phyloP scores from a whole-genome alignment of 2,888 invertebrate species.

The Agonopterix heracliana region DNA sequence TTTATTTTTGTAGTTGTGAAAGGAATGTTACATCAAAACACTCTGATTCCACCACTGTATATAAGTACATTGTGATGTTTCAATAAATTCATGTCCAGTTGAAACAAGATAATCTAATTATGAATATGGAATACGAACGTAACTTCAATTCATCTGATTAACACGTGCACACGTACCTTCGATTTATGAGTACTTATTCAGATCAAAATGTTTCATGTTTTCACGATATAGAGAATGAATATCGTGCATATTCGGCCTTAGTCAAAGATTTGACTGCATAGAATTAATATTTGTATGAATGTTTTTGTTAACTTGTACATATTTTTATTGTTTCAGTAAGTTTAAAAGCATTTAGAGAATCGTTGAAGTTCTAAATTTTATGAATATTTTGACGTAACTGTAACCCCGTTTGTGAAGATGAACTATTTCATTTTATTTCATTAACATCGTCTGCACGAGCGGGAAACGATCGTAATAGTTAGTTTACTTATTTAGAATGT shows the following conservation, averaged over 20 bases:
- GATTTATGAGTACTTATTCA: too few species aligned
- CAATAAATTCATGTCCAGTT: too few species aligned
- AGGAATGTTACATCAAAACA: slow-evolving; percentile 25
- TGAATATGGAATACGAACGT: neutral
- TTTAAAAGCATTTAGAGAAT: slow-evolving; percentile 31
- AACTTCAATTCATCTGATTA: too few species aligned
- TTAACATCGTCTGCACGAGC: slow-evolving; percentile 16
- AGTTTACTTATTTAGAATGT: slow-evolving; percentile 29
- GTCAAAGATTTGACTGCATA: slow-evolving; percentile 72
- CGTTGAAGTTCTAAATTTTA: slow-evolving; percentile 58
- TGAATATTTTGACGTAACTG: slow-evolving; percentile 34
- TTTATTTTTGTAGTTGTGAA: slow-evolving; percentile 27
- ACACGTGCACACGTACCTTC: too few species aligned
- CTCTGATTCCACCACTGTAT: slow-evolving; percentile 4
- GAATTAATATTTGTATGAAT: slow-evolving; percentile 31
- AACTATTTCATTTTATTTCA: slow-evolving; percentile 4
- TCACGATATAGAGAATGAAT: neutral
- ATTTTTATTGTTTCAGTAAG: slow-evolving; percentile 46
- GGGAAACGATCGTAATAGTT: slow-evolving; percentile 19
- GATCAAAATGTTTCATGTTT: neutral
- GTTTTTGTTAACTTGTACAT: slow-evolving; percentile 29
- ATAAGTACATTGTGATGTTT: neutral
- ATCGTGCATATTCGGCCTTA: slow-evolving; percentile 36
- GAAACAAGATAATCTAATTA: too few species aligned
- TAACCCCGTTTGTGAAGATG: slow-evolving; percentile 20